phyloP scores from a whole-genome alignment of 2,797 vertebrate species.

The Knipowitschia caucasica region DNA sequence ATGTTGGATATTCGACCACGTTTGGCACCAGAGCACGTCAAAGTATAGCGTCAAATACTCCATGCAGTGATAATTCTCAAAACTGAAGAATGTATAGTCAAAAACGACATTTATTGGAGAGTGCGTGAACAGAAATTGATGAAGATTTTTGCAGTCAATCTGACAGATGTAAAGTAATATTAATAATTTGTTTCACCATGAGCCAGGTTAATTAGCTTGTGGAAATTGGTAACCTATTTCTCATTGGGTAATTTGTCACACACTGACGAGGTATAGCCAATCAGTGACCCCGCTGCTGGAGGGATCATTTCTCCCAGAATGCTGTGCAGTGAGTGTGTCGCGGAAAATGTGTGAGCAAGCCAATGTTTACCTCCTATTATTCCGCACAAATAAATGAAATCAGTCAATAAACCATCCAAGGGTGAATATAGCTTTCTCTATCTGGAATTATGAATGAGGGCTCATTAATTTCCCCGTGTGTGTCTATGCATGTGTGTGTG shows the following conservation, averaged over 20 bases:
- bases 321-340: constrained; percentile 82
- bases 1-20: too few species aligned
- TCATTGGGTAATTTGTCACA: constrained; percentile 99
- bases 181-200: constrained; percentile 98
- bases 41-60: too few species aligned
- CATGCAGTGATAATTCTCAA: too few species aligned
- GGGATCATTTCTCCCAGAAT: constrained; percentile 86
- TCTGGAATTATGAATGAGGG: constrained; percentile 84
- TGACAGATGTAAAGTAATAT: constrained; percentile 96
- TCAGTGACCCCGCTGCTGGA: constrained; percentile 89
- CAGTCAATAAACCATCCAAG: constrained; percentile 97
- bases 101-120: too few species aligned
- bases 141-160: constrained; percentile 67
- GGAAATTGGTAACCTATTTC: constrained; percentile 96
- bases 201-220: constrained; percentile 98
- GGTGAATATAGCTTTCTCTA: constrained; percentile 94
- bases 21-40: too few species aligned
- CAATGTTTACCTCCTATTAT: constrained; percentile 91
- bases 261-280: constrained; percentile 90
- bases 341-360: constrained; percentile 86
- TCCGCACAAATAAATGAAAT: constrained; percentile 98
- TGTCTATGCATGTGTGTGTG: constrained; percentile 16
- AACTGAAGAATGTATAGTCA: too few species aligned
- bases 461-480: constrained; percentile 71
- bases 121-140: constrained; percentile 17